These are phyloP conservation scores for Protobothrops mucrosquamatus DNA, from an alignment of 2,113 vertebrate species.

Conservation along the genomic window DNA sequence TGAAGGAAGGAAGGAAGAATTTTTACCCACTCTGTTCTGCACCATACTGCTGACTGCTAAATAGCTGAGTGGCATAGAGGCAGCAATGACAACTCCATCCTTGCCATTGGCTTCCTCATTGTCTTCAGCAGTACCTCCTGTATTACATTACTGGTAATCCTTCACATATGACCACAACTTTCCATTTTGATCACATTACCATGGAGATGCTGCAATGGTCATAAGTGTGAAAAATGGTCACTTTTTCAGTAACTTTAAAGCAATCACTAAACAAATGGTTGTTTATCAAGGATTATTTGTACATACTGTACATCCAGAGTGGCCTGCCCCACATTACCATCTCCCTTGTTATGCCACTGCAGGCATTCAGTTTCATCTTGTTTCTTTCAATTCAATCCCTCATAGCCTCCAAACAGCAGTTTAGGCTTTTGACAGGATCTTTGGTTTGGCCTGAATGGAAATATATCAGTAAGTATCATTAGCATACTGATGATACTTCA, in stretches of 20 bases:
- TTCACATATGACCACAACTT: background rate
- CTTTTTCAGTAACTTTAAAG: background rate
- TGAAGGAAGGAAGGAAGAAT: no score
- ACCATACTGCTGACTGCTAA: no score
- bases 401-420: background rate
- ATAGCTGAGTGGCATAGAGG: no score
- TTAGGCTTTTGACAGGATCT: background rate
- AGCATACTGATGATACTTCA: background rate
- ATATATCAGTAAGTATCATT: background rate
- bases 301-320: background rate
- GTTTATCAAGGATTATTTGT: background rate
- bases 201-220: background rate
- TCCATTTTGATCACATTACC: background rate
- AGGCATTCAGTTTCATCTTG: background rate
- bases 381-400: background rate
- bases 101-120: background rate
- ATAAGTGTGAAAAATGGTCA: background rate
- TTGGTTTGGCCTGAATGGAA: background rate
- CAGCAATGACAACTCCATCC: background rate
- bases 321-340: background rate
- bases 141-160: background rate
- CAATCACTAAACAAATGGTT: background rate
- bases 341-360: background rate
- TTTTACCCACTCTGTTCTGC: no score
- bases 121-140: background rate